Conservation (phyloP, 2,113 vertebrate genomes). For the Hippolais icterina region DNA sequence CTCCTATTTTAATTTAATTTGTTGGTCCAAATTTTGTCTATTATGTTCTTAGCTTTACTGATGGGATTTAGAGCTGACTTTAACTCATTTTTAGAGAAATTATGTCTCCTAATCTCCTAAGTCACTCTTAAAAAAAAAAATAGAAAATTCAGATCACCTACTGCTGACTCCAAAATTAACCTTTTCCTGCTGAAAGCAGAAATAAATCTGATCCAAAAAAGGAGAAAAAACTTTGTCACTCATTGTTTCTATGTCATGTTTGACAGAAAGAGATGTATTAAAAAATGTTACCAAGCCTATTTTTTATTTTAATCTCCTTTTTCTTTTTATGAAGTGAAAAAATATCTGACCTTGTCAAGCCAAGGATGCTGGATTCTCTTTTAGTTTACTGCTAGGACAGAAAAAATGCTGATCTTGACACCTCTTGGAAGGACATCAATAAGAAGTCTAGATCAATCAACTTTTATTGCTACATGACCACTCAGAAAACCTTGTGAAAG, state of each 20-base stretch:
- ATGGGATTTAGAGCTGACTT: not conserved
- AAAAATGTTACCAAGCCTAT: not conserved
- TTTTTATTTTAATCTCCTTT: not conserved
- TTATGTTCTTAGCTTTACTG: not conserved
- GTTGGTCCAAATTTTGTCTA: not conserved
- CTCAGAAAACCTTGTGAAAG: not conserved
- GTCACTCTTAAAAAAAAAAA: not conserved
- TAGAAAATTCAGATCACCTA: not conserved
- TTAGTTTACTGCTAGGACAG: not conserved
- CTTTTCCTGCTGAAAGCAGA: not conserved
- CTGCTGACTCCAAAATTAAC: not conserved
- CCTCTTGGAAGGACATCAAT: not conserved
- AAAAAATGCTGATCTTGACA: constrained; percentile 1
- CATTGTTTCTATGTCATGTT: not conserved
- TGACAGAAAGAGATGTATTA: not conserved
- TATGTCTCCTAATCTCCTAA: not conserved
- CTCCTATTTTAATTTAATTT: not conserved
- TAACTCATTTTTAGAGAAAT: not conserved
- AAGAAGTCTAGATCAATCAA: not conserved
- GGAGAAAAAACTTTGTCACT: not conserved
- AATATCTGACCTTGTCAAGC: constrained; percentile 15
- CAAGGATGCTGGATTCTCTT: constrained; percentile 3
- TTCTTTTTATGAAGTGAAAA: not conserved
- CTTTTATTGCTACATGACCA: not conserved
- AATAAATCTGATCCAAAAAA: not conserved